phyloP scores from a whole-genome alignment of 2,797 vertebrate genomes.

The Cynodonichthys magdalenae region DNA sequence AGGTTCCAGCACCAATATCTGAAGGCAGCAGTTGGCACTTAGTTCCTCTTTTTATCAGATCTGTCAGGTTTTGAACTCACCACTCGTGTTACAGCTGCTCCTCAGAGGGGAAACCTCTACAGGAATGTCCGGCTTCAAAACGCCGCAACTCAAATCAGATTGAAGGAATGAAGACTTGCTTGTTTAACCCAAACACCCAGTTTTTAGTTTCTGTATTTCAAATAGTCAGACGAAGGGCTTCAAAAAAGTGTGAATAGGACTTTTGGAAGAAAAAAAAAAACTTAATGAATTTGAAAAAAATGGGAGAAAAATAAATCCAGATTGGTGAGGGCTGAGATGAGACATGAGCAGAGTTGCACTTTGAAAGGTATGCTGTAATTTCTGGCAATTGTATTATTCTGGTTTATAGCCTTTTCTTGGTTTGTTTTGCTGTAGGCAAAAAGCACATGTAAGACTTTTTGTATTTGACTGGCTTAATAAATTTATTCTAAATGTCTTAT shows the following conservation, averaged over 20 bases:
- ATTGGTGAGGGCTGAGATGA: conserved; percentile 64
- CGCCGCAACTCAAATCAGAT: conserved; percentile 34
- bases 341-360: conserved; percentile 73
- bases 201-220: conserved; percentile 31
- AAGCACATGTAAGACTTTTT: conserved; percentile 87
- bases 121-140: conserved; percentile 45
- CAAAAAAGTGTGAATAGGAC: conserved; percentile 36
- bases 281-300: conserved; percentile 44
- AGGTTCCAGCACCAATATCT: conserved; percentile 26
- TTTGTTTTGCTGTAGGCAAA: conserved; percentile 75
- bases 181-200: conserved; percentile 25
- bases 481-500: conserved; percentile 83
- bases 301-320: conserved; percentile 53
- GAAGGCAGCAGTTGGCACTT: conserved; percentile 15
- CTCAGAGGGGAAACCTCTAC: conserved; percentile 28
- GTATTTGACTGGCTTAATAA: conserved; percentile 88
- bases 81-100: conserved; percentile 6
- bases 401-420: conserved; percentile 62
- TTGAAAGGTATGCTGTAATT: conserved; percentile 78
- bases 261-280: conserved; percentile 30
- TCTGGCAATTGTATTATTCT: conserved; percentile 79
- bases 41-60: conserved; percentile 2
- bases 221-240: conserved; percentile 60
- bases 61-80: background rate
- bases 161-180: conserved; percentile 30